Percentiles rank a stretch among this genome's conserved stretches.
Conservation (phyloP, 1,140 invertebrate species). For the Leptoteleia sp. region DNA sequence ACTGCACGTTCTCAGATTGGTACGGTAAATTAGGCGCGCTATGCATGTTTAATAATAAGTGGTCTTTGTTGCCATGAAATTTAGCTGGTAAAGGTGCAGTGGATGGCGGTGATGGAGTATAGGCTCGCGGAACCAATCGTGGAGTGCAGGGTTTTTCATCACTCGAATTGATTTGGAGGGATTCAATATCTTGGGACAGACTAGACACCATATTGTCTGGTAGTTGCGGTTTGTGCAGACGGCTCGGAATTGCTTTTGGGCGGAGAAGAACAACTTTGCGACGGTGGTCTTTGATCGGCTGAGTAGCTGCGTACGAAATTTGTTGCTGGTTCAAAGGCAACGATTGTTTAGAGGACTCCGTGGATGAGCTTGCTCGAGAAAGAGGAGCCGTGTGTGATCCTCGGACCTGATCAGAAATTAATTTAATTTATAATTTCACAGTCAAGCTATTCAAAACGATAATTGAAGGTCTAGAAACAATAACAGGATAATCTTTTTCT, state of each 20-base stretch:
- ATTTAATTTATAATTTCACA: no score
- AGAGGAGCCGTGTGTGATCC: constrained; percentile 64
- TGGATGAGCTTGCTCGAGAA: constrained; percentile 75
- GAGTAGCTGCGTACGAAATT: constrained; percentile 61
- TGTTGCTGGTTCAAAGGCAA: constrained; percentile 55
- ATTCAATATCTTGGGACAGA: constrained; percentile 84
- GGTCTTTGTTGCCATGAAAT: constrained; percentile 87
- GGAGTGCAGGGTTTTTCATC: constrained; percentile 80
- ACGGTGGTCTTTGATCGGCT: constrained; percentile 72
- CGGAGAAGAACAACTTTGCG: constrained; percentile 78
- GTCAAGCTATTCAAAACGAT: no score
- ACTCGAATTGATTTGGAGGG: constrained; percentile 83
- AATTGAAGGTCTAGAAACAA: no score
- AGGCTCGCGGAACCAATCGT: constrained; percentile 81
- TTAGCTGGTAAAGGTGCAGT: constrained; percentile 90
- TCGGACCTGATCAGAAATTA: constrained; percentile 66
- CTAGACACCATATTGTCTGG: constrained; percentile 80
- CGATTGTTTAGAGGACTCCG: constrained; percentile 72
- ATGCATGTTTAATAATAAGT: constrained; percentile 88
- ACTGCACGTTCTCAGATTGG: constrained; percentile 85
- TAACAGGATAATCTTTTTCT: no score
- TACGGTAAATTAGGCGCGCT: constrained; percentile 88
- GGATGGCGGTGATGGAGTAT: constrained; percentile 89
- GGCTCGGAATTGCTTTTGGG: constrained; percentile 83
- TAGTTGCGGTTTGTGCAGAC: constrained; percentile 81